A percentile compares a stretch with the other conserved stretches of the same genome.
phyloP scores from a whole-genome alignment of 2,797 vertebrate genomes.

The Anolis apletophallus region DNA sequence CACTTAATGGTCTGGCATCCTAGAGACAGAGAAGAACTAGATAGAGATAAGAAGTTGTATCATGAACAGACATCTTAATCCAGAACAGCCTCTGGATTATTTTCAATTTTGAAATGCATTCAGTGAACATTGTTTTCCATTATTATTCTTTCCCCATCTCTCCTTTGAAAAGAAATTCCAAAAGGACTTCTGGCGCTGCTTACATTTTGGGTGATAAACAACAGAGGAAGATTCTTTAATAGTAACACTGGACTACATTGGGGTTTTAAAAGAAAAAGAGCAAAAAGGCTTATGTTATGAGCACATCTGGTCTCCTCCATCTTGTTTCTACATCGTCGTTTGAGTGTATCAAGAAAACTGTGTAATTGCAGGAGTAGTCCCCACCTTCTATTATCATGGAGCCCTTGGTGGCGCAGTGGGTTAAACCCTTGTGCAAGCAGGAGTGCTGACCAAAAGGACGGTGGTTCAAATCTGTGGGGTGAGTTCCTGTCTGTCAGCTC shows the following conservation, averaged over 20 bases:
- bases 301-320: neutral
- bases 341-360: neutral
- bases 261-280: neutral
- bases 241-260: neutral
- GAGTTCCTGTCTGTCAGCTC: too few species aligned
- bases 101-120: neutral
- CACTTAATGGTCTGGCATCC: constrained; percentile 17
- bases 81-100: constrained; percentile 31
- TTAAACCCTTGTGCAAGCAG: too few species aligned
- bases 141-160: rapidly evolving
- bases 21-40: constrained; percentile 34
- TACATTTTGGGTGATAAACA: rapidly evolving
- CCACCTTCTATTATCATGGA: neutral
- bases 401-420: too few species aligned
- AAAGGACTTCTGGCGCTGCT: neutral
- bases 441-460: too few species aligned
- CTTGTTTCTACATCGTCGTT: too few species aligned
- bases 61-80: constrained; percentile 36
- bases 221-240: rapidly evolving
- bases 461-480: too few species aligned
- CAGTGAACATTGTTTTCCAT: constrained; percentile 29
- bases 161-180: constrained; percentile 13
- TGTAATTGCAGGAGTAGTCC: neutral
- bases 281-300: neutral
- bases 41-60: constrained; percentile 48